Percentiles rank a stretch among this genome's conserved stretches.
Conservation (phyloP, 2,888 invertebrate genomes). For the Yponomeuta evonymella region DNA sequence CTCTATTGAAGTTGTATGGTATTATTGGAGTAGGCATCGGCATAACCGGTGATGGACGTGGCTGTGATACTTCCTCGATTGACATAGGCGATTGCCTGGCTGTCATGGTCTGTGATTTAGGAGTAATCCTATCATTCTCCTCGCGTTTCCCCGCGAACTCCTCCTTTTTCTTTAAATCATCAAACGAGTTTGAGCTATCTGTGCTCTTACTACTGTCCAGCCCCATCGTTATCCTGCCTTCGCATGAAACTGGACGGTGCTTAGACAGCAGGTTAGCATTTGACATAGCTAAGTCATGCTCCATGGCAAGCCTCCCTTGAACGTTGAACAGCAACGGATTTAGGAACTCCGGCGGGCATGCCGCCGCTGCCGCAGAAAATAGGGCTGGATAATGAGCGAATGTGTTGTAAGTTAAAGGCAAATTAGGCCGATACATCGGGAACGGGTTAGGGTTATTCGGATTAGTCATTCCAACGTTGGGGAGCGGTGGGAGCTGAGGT, state of each 20-base stretch:
- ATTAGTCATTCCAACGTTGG: slow-evolving; percentile 64
- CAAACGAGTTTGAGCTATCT: slow-evolving; percentile 61
- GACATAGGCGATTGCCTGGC: slow-evolving; percentile 81
- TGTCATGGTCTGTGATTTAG: slow-evolving; percentile 61
- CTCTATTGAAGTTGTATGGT: slow-evolving; percentile 50
- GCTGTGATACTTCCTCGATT: slow-evolving; percentile 79
- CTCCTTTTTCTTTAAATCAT: slow-evolving; percentile 55
- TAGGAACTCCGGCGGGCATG: slow-evolving; percentile 78
- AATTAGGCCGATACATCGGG: slow-evolving; percentile 81
- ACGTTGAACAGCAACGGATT: slow-evolving; percentile 81
- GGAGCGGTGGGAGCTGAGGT: slow-evolving; percentile 55
- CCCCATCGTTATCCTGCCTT: slow-evolving; percentile 56
- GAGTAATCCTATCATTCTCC: slow-evolving; percentile 71
- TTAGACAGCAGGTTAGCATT: slow-evolving; percentile 72
- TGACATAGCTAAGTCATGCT: slow-evolving; percentile 70
- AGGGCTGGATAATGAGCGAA: slow-evolving; percentile 78
- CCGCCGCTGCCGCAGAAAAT: slow-evolving; percentile 65
- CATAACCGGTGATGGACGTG: slow-evolving; percentile 80
- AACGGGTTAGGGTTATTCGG: slow-evolving; percentile 77
- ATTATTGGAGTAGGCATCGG: slow-evolving; percentile 62
- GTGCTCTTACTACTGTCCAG: slow-evolving; percentile 40
- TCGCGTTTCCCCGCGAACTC: slow-evolving; percentile 48
- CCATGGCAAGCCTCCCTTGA: slow-evolving; percentile 67
- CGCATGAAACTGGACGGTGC: slow-evolving; percentile 40
- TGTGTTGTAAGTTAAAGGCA: slow-evolving; percentile 79